Evolutionary conservation across 2,113 vertebrate genomes (phyloP), one percentile per base, ranked within the genome.

Genomic region (Gadus macrocephalus): DNA sequence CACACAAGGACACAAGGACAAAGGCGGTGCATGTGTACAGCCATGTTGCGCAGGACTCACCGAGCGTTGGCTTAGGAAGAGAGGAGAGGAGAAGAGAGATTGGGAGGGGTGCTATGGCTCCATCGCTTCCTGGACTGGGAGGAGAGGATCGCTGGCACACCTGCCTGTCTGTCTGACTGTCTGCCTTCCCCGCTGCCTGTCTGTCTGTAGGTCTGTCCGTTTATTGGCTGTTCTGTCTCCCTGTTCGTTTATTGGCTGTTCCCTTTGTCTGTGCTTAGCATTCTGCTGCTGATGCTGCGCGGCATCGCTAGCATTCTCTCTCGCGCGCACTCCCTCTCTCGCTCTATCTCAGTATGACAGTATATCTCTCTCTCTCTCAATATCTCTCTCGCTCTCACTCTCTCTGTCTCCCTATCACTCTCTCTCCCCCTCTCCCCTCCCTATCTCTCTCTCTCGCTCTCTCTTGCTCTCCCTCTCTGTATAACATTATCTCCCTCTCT

Each of bases 11-110:
- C 66, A 71, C 20, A 71, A 81, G 62, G 77, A 85, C 85, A 85
- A 88, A 83, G 84, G 69, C 67, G 66, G 66, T 71, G 62, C 64
- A 79, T 71, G 68, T 27, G 53, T 63, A 66, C 70, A 77, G 66
- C 35, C 20, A 61, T 56, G 22, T 60, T 68, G 63, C 68, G 72
- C 70, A 70, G 75, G 80, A 88, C 90, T 90, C 86, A 91, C 90
- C 80, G 16, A 87, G 68, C 90, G 90, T 90, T 71, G 68, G 78
- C 65, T 61, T 76, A 79, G 69, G 71, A 74, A 64, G 70, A 72
- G 67, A 49, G 42, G 8, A 49, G 68, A 66, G 56, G 77, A 69
- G 62, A 49, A 14, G 70, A 55, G 27, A 63, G 64, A 75, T 42
- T 74, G 53, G 77, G 70, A 55, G 27, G 58, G 64, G 72, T 42